Evolutionary conservation across 2,113 vertebrate species (phyloP).

Genomic region (Promerops cafer): DNA sequence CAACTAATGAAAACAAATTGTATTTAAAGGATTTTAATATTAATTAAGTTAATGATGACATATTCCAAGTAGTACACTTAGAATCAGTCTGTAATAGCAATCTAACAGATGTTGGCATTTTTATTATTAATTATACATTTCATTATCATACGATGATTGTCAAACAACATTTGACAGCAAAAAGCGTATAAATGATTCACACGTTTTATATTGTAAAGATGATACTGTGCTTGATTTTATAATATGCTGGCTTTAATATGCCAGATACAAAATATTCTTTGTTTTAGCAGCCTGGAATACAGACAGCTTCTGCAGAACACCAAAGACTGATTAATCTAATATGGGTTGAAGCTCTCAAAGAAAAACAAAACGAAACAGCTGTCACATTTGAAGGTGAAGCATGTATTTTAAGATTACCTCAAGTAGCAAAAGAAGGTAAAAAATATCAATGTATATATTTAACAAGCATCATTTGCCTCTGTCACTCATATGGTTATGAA

Average conservation of each 20-base stretch:
- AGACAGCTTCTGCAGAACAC: conserved; percentile 2
- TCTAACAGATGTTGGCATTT: conserved; percentile 84
- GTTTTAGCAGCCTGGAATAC: conserved; percentile 21
- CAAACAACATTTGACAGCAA: conserved; percentile 75
- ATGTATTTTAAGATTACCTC: conserved; percentile 22
- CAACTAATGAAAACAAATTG: conserved; percentile 77
- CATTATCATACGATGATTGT: conserved; percentile 82
- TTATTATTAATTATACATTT: conserved; percentile 84
- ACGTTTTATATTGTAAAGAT: conserved; percentile 50
- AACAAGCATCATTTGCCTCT: conserved; percentile 22
- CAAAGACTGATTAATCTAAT: conserved; percentile 14
- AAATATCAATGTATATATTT: conserved; percentile 23
- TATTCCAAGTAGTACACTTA: conserved; percentile 72
- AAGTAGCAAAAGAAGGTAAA: conserved; percentile 48
- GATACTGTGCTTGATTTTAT: conserved; percentile 57
- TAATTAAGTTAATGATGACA: conserved; percentile 79
- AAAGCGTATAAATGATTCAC: conserved; percentile 67
- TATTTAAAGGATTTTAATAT: conserved; percentile 79
- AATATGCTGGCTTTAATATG: conserved; percentile 47
- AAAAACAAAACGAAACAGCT: not conserved
- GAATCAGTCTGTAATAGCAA: conserved; percentile 74
- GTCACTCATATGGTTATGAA: conserved; percentile 19
- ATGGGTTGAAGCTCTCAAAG: not conserved
- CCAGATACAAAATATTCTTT: conserved; percentile 40
- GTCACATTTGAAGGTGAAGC: conserved; percentile 11